phyloP scores from a whole-genome alignment of 2,888 invertebrate genomes.

The Seira sanloemensis region DNA sequence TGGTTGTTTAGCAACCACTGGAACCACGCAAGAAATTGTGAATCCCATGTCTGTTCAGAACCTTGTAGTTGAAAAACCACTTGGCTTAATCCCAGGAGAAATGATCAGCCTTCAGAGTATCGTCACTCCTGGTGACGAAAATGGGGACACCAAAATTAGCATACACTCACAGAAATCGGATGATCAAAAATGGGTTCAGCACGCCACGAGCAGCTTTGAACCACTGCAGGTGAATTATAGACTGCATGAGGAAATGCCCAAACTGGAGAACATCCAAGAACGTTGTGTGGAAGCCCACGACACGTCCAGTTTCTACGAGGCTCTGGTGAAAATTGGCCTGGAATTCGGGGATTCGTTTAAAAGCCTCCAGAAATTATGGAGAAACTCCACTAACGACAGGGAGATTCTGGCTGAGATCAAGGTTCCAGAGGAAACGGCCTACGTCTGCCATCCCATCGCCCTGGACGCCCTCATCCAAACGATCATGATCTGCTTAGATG shows the following conservation, averaged over 20 bases:
- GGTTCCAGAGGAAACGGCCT: slow-evolving; percentile 47
- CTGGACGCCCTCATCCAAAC: background rate
- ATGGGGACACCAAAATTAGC: slow-evolving; percentile 21
- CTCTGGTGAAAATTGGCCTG: slow-evolving; percentile 32
- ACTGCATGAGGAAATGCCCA: background rate
- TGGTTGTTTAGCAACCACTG: too few species aligned
- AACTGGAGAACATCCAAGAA: background rate
- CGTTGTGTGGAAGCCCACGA: slow-evolving; percentile 1
- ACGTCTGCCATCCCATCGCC: background rate
- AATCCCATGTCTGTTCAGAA: slow-evolving; percentile 46
- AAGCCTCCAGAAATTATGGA: slow-evolving; percentile 49
- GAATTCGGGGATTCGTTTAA: slow-evolving; percentile 51
- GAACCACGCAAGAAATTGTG: too few species aligned
- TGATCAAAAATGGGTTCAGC: slow-evolving; percentile 47
- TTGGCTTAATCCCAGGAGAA: background rate
- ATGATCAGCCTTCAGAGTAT: background rate
- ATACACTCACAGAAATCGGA: background rate
- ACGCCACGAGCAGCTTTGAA: slow-evolving; percentile 46
- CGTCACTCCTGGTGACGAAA: background rate
- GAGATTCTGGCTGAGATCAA: slow-evolving; percentile 52
- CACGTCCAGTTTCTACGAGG: slow-evolving; percentile 36
- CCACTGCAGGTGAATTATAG: slow-evolving; percentile 32
- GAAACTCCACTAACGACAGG: background rate
- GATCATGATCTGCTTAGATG: background rate
- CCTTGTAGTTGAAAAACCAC: slow-evolving; percentile 51